Evolutionary conservation across 2,113 vertebrate species (phyloP).

Genomic region (Vicugna pacos): DNA sequence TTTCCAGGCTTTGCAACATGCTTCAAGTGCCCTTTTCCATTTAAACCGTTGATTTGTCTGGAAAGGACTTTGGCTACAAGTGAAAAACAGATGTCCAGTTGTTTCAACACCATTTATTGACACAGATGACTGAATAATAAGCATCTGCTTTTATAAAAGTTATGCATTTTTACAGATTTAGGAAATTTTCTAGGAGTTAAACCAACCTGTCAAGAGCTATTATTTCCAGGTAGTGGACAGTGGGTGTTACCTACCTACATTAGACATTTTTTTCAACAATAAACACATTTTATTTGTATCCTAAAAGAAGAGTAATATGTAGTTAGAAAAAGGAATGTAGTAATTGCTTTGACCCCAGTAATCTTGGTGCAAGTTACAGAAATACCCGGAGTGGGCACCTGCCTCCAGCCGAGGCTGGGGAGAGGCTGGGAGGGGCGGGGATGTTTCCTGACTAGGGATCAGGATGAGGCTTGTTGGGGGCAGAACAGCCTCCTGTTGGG

Average conservation of each 20-base stretch:
- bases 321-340: not conserved
- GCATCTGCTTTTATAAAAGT: not conserved
- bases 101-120: not conserved
- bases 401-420: fast-evolving
- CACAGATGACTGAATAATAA: not conserved
- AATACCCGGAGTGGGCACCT: not conserved
- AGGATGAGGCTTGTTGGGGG: not conserved
- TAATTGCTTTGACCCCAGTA: not conserved
- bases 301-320: not conserved
- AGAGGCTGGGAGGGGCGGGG: fast-evolving
- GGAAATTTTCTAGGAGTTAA: not conserved
- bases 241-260: not conserved
- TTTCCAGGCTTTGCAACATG: not conserved
- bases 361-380: not conserved
- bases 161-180: not conserved
- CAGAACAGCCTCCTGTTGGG: not conserved
- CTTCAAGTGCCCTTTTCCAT: not conserved
- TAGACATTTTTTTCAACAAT: not conserved
- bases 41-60: not conserved
- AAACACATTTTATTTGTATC: not conserved
- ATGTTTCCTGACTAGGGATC: not conserved
- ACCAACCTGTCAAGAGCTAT: not conserved
- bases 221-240: not conserved
- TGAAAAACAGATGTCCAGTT: not conserved
- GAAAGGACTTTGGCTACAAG: not conserved